Evolutionary conservation across 2,888 invertebrate species (phyloP).

Genomic region (Amphimallon solstitiale): DNA sequence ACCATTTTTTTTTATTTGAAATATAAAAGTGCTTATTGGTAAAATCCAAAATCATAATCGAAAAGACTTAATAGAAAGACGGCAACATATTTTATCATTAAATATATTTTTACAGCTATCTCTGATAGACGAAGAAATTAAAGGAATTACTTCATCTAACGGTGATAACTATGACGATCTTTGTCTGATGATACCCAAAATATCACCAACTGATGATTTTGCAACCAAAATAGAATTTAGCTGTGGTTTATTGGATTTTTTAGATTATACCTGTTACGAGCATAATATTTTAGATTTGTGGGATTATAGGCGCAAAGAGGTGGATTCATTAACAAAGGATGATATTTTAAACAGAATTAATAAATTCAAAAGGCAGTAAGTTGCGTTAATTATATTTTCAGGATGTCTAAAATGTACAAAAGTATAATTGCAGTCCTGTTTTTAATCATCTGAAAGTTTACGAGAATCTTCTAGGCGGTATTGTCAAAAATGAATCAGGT

Average conservation of each 20-base stretch:
- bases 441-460: constrained; percentile 75
- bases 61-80: no score
- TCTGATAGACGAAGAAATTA: constrained; percentile 25
- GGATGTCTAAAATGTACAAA: not conserved
- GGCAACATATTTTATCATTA: no score
- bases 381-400: constrained; percentile 10
- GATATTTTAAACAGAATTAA: constrained; percentile 73
- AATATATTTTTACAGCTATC: constrained; percentile 19
- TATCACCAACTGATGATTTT: constrained; percentile 34
- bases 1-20: no score
- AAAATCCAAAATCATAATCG: no score
- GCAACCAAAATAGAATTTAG: constrained; percentile 29
- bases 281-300: constrained; percentile 77
- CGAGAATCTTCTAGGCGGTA: constrained; percentile 70
- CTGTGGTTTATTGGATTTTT: constrained; percentile 71
- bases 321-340: constrained; percentile 67
- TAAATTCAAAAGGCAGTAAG: constrained; percentile 64
- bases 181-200: constrained; percentile 30
- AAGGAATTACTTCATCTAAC: constrained; percentile 16
- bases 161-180: constrained; percentile 29
- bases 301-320: constrained; percentile 68
- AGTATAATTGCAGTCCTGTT: constrained; percentile 65
- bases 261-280: constrained; percentile 71
- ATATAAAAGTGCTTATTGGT: no score
- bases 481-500: constrained; percentile 69